Percentiles rank a stretch among this genome's conserved stretches.
phyloP scores from a whole-genome alignment of 1,140 invertebrate species.

The Ruditapes philippinarum region DNA sequence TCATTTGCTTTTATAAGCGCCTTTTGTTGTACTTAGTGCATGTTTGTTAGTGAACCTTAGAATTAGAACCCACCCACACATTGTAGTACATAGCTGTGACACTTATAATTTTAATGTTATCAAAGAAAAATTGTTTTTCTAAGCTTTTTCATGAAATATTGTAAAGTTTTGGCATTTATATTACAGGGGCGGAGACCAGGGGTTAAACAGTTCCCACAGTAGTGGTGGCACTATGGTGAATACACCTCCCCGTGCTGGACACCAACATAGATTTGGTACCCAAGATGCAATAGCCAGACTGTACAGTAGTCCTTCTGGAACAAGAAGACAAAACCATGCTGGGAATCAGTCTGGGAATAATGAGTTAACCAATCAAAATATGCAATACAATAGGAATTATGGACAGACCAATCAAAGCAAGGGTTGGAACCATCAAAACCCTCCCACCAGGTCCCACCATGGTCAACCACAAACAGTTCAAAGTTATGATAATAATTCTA shows the following conservation, averaged over 20 bases:
- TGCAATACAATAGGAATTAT: conserved; percentile 23
- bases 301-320: conserved; percentile 54
- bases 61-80: background rate
- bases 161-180: background rate
- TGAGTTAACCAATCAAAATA: conserved; percentile 36
- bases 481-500: conserved; percentile 32
- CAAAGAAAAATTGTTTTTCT: background rate
- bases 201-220: conserved; percentile 54
- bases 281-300: conserved; percentile 65
- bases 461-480: background rate
- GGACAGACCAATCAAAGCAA: conserved; percentile 26
- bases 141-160: too few species aligned
- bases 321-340: background rate
- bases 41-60: too few species aligned
- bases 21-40: too few species aligned
- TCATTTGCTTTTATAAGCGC: too few species aligned
- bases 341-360: conserved; percentile 26
- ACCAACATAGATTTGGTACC: conserved; percentile 52
- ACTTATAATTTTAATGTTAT: background rate
- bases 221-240: conserved; percentile 19
- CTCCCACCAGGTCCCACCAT: background rate
- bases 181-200: conserved; percentile 21
- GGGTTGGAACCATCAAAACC: background rate
- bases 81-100: background rate
- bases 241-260: conserved; percentile 30